Base-by-base conservation (phyloP, 2,113 vertebrate species). In the Onychostoma macrolepis region DNA sequence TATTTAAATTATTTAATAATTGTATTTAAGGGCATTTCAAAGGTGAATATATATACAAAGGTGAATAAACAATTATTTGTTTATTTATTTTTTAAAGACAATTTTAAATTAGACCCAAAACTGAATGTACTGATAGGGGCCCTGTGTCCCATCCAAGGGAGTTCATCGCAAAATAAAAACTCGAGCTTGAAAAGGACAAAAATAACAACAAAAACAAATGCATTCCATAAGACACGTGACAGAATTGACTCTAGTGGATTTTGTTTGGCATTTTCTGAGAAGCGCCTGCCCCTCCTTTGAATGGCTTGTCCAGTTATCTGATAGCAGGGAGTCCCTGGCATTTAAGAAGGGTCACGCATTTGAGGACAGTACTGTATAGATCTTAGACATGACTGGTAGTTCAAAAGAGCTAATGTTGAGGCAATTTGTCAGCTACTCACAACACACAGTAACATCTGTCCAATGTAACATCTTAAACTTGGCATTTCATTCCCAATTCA, bases 361-460 rank as follows among this genome's bases (percentile, higher is more conserved):
- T 71, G 41, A 82, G 33, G 58, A 82, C 38, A 65, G 43, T 19
- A 17, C 63, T 48, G 63, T 33, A 33, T 45, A 71, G 80, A 36
- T 71, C 63, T 80, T 41, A 50, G 19, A 83, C 41, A 4, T 1
- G 61, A n/a, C 63, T 24, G 28, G 17, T 48, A 48, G 28, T 83
- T 83, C 43, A 83, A 71, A 65, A 28, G 58, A 81, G 80, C n/a
- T 81, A 26, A 41, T 12, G 80, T 36, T 69, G 61, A 83, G 28
- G 17, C 80, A 69, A 83, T 83, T n/a, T 83, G 80, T 71, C 63
- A 48, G 41, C 80, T 71, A 33, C 63, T 83, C 30, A 83, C 80
- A 69, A 83, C 41, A 83, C 58, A 0, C n/a, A 50, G 21, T 8
- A 78, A 53, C 76, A 78, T 33, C 48, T 21, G 45, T 76, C 15